Base-by-base conservation (phyloP, 2,888 invertebrate genomes). In the Spisula solida region DNA sequence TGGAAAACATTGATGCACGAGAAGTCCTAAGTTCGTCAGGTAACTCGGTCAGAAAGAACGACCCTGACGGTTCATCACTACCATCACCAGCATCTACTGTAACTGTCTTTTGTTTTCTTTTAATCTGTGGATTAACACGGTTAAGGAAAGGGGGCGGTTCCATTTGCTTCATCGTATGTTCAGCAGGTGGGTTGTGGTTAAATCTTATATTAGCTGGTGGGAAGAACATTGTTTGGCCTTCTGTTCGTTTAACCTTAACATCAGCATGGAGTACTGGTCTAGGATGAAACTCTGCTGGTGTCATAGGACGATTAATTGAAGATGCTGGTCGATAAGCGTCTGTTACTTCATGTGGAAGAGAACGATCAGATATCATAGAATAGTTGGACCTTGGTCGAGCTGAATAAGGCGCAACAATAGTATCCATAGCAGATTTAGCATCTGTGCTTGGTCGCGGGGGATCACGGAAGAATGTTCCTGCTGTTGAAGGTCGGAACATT, bases 41-140 rank as follows among this genome's bases (percentile, higher is more conserved):
- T 31, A 90, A n/a, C 41, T 90, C 90, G 14, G 90, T 87, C 47
- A 90, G 25, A 79, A 90, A 90, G 66, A 90, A 90, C 29, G 90
- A 90, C 25, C 78, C 80, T 0, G 78, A 82, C 0, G 20, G 14
- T 12, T 90, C 82, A 20, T 87, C 85, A 25, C 82, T 81, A n/a
- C 31, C 48, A 55, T 86, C 86, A 18, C 86, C 89, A 25, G 81
- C 10, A 16, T 56, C 25, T 16, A 79, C 31, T 16, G 79, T 51
- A 14, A 41, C 34, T 41, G 34, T 51, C 51, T 85, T 85, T 25
- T 56, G 51, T 41, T 47, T 29, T 60, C 66, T 70, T 12, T 31
- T 2, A 14, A 10, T 18, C 0, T 66, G 56, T 20, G 86, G 88
- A 47, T 81, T 81, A 4, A 88, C 79, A 60, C 48, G 79, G 56